Conservation (phyloP, 2,888 invertebrate species). For the Cephus pulcher region DNA sequence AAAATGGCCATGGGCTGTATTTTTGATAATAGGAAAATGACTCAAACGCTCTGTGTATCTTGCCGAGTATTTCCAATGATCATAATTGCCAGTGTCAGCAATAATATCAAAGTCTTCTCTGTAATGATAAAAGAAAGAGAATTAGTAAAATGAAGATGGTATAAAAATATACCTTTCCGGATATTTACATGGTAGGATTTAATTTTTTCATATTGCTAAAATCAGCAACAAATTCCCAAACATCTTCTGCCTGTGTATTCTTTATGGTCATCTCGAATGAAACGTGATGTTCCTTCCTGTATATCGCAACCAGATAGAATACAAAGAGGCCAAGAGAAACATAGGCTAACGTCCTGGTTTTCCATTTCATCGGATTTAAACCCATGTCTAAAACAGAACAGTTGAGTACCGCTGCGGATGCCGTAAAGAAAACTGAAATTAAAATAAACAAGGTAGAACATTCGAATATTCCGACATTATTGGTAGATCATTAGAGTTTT, state of each 20-base stretch:
- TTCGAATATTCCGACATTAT: background rate
- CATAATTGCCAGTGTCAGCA: slow-evolving; percentile 74
- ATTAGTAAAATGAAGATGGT: background rate
- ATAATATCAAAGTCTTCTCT: slow-evolving; percentile 74
- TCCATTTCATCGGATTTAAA: slow-evolving; percentile 61
- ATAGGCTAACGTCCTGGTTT: slow-evolving; percentile 48
- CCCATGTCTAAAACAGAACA: slow-evolving; percentile 42
- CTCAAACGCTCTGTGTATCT: slow-evolving; percentile 75
- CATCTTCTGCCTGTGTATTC: slow-evolving; percentile 71
- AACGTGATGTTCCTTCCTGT: slow-evolving; percentile 51
- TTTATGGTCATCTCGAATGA: slow-evolving; percentile 67
- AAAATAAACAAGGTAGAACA: background rate
- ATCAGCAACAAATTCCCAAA: slow-evolving; percentile 82
- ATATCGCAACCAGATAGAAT: slow-evolving; percentile 48
- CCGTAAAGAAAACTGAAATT: background rate
- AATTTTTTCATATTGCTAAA: slow-evolving; percentile 78
- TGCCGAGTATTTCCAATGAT: slow-evolving; percentile 78
- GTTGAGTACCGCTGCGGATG: background rate
- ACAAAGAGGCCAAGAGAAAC: slow-evolving; percentile 32
- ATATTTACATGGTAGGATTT: slow-evolving; percentile 79
- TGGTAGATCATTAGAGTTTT: background rate
- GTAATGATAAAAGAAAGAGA: slow-evolving; percentile 30
- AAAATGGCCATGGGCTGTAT: slow-evolving; percentile 72
- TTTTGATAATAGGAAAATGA: slow-evolving; percentile 74
- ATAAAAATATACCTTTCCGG: background rate